Percentiles rank a stretch among this genome's conserved stretches.
phyloP scores from a whole-genome alignment of 2,113 vertebrate species.

The Semnornis frantzii region DNA sequence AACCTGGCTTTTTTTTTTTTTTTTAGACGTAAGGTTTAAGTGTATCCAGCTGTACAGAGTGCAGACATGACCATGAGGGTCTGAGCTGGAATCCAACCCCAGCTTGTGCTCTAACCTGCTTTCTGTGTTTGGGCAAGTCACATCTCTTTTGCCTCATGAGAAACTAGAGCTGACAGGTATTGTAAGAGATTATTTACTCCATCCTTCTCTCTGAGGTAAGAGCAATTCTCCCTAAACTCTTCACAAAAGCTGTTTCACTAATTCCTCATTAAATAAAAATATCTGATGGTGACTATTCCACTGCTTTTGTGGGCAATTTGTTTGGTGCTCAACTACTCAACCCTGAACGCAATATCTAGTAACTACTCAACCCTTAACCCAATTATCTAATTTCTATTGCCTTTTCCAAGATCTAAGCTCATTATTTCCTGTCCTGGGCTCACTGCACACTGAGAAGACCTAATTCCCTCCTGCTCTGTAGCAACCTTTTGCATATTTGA shows the following conservation, averaged over 20 bases:
- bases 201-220: neutral
- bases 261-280: neutral
- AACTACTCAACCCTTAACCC: neutral
- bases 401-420: slow-evolving; percentile 21
- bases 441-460: neutral
- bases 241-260: neutral
- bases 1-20: neutral
- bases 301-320: neutral
- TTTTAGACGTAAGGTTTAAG: neutral
- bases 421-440: slow-evolving; percentile 16
- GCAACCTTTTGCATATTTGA: slow-evolving; percentile 32
- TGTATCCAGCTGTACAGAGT: neutral
- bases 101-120: neutral
- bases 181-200: neutral
- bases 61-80: neutral
- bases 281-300: neutral
- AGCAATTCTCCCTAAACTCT: neutral
- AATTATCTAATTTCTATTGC: neutral
- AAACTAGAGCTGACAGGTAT: neutral
- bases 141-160: neutral
- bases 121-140: neutral
- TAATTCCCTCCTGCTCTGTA: slow-evolving; percentile 22
- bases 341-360: neutral
- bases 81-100: neutral
- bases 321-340: neutral